These are phyloP conservation scores for Coturnix japonica DNA, from an alignment of 2,113 vertebrate species.

Conservation along the genomic window DNA sequence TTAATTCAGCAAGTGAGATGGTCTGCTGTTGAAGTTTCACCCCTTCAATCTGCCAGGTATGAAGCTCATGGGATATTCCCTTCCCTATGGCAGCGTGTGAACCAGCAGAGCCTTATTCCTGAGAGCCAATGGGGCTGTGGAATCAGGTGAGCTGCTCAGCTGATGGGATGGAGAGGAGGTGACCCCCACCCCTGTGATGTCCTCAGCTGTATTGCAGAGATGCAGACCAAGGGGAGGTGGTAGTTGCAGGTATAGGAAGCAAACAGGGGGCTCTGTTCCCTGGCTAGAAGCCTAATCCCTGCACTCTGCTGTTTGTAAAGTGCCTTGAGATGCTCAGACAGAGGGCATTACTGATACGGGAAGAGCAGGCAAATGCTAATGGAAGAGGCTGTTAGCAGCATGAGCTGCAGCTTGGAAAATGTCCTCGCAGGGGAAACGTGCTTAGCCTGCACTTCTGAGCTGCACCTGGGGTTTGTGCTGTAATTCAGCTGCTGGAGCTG, in stretches of 20 bases:
- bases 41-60: neutral
- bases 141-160: neutral
- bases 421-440: neutral
- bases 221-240: neutral
- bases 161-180: neutral
- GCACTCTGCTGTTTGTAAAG: neutral
- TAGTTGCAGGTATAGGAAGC: conserved; percentile 10
- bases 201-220: fast-evolving
- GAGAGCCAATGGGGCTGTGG: fast-evolving
- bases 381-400: neutral
- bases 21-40: neutral
- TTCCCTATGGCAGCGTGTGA: neutral
- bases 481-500: neutral
- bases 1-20: neutral
- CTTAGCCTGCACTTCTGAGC: neutral
- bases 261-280: neutral
- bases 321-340: neutral
- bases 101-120: neutral
- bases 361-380: neutral
- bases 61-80: neutral
- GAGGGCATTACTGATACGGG: neutral
- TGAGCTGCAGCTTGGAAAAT: conserved; percentile 18
- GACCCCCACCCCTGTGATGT: neutral
- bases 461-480: neutral
- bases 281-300: conserved; percentile 19